Evolutionary conservation across 2,797 vertebrate species (phyloP).

Genomic region (Tadarida brasiliensis): DNA sequence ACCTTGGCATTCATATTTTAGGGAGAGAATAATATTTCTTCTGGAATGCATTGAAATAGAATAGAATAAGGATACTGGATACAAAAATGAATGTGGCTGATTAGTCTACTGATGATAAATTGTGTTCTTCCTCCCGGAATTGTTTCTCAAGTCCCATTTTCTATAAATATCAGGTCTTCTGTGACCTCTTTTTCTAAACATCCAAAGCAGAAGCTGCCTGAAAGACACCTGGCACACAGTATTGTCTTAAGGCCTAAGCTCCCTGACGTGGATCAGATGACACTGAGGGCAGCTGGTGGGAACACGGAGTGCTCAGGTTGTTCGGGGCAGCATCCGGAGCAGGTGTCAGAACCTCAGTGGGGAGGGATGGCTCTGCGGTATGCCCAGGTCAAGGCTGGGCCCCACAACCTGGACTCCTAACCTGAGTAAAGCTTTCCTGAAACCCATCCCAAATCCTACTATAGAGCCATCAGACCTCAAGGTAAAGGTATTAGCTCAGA

Average conservation of each 20-base stretch:
- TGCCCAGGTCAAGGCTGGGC: background rate
- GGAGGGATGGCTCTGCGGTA: background rate
- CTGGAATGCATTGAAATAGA: background rate
- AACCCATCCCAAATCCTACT: background rate
- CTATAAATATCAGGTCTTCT: background rate
- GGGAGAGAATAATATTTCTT: background rate
- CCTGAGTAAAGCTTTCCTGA: background rate
- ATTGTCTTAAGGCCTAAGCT: background rate
- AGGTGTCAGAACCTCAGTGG: background rate
- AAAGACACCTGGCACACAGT: background rate
- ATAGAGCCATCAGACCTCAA: background rate
- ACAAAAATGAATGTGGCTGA: background rate
- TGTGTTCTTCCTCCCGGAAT: background rate
- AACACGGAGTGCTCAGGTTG: background rate
- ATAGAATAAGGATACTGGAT: background rate
- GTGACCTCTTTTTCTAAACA: background rate
- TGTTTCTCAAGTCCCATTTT: background rate
- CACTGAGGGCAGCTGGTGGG: background rate
- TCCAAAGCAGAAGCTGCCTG: background rate
- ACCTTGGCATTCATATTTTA: background rate
- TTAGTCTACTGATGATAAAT: background rate
- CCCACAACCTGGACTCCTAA: background rate
- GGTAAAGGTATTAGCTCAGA: background rate
- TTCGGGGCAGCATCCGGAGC: background rate
- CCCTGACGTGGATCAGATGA: background rate